phyloP scores from a whole-genome alignment of 37 sponge, comb jelly and placozoan species.

The Spongilla lacustris region DNA sequence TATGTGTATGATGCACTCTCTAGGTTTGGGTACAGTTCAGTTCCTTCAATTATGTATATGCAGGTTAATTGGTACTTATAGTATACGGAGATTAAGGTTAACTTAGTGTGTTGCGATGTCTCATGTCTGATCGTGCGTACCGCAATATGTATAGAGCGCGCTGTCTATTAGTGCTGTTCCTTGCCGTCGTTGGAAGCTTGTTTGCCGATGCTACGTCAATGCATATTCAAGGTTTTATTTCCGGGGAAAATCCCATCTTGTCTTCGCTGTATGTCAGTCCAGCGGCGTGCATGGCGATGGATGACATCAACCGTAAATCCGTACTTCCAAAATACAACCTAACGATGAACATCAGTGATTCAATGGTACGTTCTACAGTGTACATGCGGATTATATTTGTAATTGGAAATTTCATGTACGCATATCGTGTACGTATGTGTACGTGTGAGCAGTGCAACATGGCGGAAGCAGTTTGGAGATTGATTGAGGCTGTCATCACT shows the following conservation, averaged over 20 bases:
- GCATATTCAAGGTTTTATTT: neutral
- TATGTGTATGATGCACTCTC: too few species aligned
- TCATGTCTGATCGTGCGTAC: too few species aligned
- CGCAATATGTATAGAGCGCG: too few species aligned
- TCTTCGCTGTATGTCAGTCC: slow-evolving; percentile 6
- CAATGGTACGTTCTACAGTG: slow-evolving; percentile 23
- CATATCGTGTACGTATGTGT: neutral
- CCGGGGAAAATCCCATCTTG: neutral
- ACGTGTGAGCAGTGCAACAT: slow-evolving; percentile 48
- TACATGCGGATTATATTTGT: neutral
- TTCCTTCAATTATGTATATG: too few species aligned
- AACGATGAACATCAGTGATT: slow-evolving; percentile 36
- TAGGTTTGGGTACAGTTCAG: too few species aligned
- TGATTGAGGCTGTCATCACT: slow-evolving; percentile 44
- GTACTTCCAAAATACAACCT: slow-evolving; percentile 44
- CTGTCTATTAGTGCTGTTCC: neutral
- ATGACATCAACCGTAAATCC: slow-evolving; percentile 55
- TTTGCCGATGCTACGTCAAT: neutral
- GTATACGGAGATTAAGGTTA: too few species aligned
- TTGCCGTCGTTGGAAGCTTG: neutral
- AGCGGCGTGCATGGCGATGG: slow-evolving; percentile 49
- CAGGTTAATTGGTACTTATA: too few species aligned
- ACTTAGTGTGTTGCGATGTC: too few species aligned
- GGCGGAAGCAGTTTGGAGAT: slow-evolving; percentile 71
- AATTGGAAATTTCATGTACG: neutral